phyloP scores from a whole-genome alignment of 2,113 vertebrate species.

The Elephantulus edwardii region DNA sequence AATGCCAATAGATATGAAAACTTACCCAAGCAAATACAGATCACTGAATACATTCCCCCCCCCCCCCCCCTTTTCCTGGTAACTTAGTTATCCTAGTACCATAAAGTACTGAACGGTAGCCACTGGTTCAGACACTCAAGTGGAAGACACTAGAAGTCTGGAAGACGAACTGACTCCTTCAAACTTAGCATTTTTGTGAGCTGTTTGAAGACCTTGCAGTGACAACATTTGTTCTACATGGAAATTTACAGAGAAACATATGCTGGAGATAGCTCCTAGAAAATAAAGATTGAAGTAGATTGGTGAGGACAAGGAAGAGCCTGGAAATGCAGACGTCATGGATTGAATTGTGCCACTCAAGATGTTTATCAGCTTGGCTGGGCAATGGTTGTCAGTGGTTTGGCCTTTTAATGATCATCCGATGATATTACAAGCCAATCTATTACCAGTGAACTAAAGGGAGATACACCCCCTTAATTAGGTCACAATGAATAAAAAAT shows the following conservation, averaged over 20 bases:
- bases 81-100: not conserved
- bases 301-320: not conserved
- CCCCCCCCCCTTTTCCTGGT: too few species aligned
- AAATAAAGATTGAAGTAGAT: not conserved
- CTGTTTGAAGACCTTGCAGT: not conserved
- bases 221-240: not conserved
- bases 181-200: not conserved
- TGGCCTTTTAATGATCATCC: too few species aligned
- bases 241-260: not conserved
- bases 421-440: too few species aligned
- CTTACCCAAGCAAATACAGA: not conserved
- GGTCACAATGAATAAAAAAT: too few species aligned
- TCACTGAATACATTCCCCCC: not conserved
- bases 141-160: not conserved
- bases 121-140: not conserved
- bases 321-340: not conserved
- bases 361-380: too few species aligned
- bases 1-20: not conserved
- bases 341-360: too few species aligned
- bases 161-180: not conserved
- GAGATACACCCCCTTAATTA: too few species aligned
- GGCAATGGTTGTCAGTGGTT: too few species aligned
- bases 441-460: too few species aligned
- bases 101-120: not conserved
- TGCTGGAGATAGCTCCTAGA: not conserved